Evolutionary conservation across 1,140 invertebrate species (phyloP).

Genomic region (Apolygus lucorum): DNA sequence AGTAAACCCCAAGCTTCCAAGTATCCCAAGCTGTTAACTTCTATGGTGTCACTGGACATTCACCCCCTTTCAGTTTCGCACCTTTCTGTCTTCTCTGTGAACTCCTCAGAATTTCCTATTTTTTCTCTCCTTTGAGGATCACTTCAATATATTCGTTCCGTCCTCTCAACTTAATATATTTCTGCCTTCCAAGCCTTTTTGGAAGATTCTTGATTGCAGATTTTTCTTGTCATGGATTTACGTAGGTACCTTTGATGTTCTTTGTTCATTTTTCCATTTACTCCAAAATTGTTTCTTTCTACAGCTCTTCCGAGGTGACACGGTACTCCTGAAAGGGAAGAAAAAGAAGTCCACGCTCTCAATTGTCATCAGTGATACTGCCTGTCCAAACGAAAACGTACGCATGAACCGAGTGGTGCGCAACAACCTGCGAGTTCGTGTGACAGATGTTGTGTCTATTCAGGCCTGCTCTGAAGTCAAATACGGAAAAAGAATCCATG

Average conservation of each 20-base stretch:
- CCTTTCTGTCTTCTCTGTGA: too few species aligned
- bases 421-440: slow-evolving; percentile 89
- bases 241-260: not conserved
- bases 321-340: slow-evolving; percentile 93
- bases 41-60: too few species aligned
- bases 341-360: slow-evolving; percentile 95
- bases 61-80: too few species aligned
- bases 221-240: too few species aligned
- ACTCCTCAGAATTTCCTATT: too few species aligned
- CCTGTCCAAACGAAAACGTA: slow-evolving; percentile 93
- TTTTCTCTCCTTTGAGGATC: too few species aligned
- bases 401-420: slow-evolving; percentile 96
- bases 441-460: slow-evolving; percentile 91
- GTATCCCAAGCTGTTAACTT: too few species aligned
- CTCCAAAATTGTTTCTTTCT: not conserved
- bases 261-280: slow-evolving; percentile 3
- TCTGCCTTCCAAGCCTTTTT: too few species aligned
- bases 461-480: slow-evolving; percentile 93
- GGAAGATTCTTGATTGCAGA: too few species aligned
- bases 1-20: too few species aligned
- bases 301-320: slow-evolving; percentile 80
- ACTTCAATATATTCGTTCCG: too few species aligned
- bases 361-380: slow-evolving; percentile 94
- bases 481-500: slow-evolving; percentile 95
- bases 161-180: too few species aligned